Conservation (phyloP, 2,888 invertebrate species). For the Dichetophora obliterata region DNA sequence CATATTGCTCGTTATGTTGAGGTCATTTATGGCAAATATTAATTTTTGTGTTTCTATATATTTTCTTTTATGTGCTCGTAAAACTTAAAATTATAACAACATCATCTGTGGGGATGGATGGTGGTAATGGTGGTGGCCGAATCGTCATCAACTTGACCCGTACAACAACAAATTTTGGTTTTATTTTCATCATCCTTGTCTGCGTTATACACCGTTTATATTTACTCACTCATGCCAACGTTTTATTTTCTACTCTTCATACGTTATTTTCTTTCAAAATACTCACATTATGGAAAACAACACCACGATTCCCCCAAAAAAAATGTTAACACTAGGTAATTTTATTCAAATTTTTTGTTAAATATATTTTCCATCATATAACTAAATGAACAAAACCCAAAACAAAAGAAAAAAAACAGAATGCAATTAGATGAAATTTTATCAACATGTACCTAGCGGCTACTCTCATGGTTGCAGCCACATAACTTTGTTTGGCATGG, state of each 20-base stretch:
- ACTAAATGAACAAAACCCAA: neutral
- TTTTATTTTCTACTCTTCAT: slow-evolving; percentile 5
- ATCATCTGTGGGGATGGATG: neutral
- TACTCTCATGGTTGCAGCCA: neutral
- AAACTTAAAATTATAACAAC: slow-evolving; percentile 3
- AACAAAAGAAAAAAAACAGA: neutral
- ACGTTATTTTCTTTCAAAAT: slow-evolving; percentile 10
- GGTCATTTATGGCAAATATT: slow-evolving; percentile 27
- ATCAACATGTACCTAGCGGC: neutral
- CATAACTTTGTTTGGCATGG: neutral
- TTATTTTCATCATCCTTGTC: neutral
- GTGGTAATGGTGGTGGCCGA: neutral
- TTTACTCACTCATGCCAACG: slow-evolving; percentile 7
- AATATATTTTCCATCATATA: neutral
- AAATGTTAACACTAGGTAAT: slow-evolving; percentile 35
- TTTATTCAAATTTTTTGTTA: neutral
- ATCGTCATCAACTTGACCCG: neutral
- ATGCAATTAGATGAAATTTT: neutral
- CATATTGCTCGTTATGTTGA: slow-evolving; percentile 10
- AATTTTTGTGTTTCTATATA: slow-evolving; percentile 28
- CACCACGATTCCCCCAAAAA: slow-evolving; percentile 13
- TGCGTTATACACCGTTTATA: neutral
- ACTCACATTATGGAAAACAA: slow-evolving; percentile 26
- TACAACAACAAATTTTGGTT: neutral
- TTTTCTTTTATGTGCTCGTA: slow-evolving; percentile 24